phyloP scores from a whole-genome alignment of 2,113 vertebrate genomes.

The Coregonus clupeaformis region DNA sequence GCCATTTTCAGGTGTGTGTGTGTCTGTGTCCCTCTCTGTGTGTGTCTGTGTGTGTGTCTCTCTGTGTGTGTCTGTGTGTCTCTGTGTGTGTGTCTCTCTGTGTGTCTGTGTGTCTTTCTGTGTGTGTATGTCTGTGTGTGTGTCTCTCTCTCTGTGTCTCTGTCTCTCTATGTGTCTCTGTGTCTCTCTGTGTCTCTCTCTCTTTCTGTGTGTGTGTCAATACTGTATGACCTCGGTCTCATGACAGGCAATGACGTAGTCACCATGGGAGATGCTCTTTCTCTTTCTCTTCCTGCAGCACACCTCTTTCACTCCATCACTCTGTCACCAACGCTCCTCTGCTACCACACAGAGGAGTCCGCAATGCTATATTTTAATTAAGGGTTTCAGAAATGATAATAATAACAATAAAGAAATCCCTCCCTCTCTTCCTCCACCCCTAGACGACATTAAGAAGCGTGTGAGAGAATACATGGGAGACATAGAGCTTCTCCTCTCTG shows the following conservation, averaged over 20 bases:
- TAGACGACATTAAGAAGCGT: constrained; percentile 67
- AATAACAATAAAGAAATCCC: constrained; percentile 66
- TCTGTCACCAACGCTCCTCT: constrained; percentile 35
- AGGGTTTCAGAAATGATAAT: constrained; percentile 72
- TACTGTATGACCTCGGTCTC: constrained; percentile 21
- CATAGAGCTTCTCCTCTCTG: constrained; percentile 54
- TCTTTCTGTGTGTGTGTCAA: background rate
- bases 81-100: background rate
- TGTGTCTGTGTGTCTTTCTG: background rate
- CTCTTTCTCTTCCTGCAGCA: constrained; percentile 26
- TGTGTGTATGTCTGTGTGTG: constrained; percentile 1
- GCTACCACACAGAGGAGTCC: constrained; percentile 50
- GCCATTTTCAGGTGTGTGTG: no score
- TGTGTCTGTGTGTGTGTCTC: constrained; percentile 1
- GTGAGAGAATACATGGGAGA: constrained; percentile 49
- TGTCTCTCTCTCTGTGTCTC: constrained; percentile 10
- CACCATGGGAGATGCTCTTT: background rate
- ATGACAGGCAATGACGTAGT: constrained; percentile 16
- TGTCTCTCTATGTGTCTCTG: background rate
- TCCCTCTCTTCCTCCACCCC: constrained; percentile 57
- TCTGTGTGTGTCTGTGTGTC: constrained; percentile 26
- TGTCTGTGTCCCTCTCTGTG: no score
- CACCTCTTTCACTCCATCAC: constrained; percentile 49
- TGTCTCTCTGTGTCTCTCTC: background rate
- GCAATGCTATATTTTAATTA: constrained; percentile 72